Base-by-base conservation (phyloP, 2,888 invertebrate species). In the Ischnus inquisitorius region DNA sequence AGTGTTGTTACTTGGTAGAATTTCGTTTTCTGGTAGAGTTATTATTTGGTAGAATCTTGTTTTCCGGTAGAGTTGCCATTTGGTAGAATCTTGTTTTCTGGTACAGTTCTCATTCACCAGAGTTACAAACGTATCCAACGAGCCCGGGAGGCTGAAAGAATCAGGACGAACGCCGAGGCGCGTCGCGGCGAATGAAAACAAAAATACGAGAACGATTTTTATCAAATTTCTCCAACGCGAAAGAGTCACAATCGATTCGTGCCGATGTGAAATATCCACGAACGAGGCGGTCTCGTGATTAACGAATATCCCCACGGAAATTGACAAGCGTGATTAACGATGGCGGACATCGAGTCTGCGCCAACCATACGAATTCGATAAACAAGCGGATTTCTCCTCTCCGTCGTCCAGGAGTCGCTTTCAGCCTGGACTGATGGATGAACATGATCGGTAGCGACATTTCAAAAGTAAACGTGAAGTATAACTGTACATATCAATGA, bases 361-460 rank as follows among this genome's bases (percentile, higher is more conserved):
- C 28, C 51, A 51, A 51, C 51, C 51, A 68, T 51, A 48, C 6
- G 10, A 68, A 16, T 46, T 5, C 22, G 51, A 46, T 67, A 43
- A 5, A 46, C 46, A 46, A 46, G 6, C 48, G 48, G 48, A 48
- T 25, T 68, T 68, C 22, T 22, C 22, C 14, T 60, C 16, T 51
- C 34, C 10, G 51, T 34, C 39, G 54, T 39, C 8, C 19, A 54
- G 12, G 34, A 14, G 22, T 22, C 22, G n/a, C 25, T 46, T 69
- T 39, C 54, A 51, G 68, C 46, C 14, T 22, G 54, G 34, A 51
- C 34, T 46, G 34, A 51, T 28, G 51, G 39, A 41, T 6, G 43
- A 72, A 57, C 39, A 54, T 25, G 10, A 28, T 60, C 28, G 43
- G 16, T 60, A 72, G 28, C 72, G 60, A 25, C 6, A 25, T 41